These are phyloP conservation scores for Lepidurus packardi DNA, from an alignment of 1,140 invertebrate species.

Conservation along the genomic window DNA sequence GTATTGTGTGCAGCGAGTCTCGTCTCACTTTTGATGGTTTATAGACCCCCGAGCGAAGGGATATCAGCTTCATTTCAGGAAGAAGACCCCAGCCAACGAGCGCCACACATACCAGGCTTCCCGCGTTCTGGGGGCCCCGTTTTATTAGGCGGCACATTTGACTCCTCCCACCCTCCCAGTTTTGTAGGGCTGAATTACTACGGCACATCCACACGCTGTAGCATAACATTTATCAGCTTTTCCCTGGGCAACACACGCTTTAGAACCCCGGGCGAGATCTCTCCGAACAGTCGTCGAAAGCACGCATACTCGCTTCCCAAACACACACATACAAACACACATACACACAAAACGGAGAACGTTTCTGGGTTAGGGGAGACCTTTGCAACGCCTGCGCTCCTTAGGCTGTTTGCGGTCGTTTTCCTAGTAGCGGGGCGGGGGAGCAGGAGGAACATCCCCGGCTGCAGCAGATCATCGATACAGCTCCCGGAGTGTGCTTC, in stretches of 20 bases:
- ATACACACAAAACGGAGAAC: not conserved
- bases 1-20: not conserved
- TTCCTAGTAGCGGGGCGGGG: not conserved
- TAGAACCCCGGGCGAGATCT: too few species aligned
- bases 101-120: not conserved
- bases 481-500: slow-evolving; percentile 17
- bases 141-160: too few species aligned
- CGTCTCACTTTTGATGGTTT: not conserved
- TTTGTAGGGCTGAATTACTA: too few species aligned
- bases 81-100: not conserved
- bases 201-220: too few species aligned
- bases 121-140: not conserved
- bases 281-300: too few species aligned
- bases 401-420: not conserved
- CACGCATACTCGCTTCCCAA: not conserved
- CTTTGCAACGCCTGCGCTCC: slow-evolving; percentile 11
- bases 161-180: too few species aligned
- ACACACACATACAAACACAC: not conserved
- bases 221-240: too few species aligned
- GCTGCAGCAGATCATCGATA: slow-evolving; percentile 21
- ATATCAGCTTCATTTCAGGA: not conserved
- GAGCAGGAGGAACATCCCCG: not conserved
- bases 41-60: not conserved
- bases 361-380: not conserved
- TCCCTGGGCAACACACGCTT: too few species aligned